phyloP scores from a whole-genome alignment of 2,888 invertebrate genomes.

The Tetanocera ferruginea region DNA sequence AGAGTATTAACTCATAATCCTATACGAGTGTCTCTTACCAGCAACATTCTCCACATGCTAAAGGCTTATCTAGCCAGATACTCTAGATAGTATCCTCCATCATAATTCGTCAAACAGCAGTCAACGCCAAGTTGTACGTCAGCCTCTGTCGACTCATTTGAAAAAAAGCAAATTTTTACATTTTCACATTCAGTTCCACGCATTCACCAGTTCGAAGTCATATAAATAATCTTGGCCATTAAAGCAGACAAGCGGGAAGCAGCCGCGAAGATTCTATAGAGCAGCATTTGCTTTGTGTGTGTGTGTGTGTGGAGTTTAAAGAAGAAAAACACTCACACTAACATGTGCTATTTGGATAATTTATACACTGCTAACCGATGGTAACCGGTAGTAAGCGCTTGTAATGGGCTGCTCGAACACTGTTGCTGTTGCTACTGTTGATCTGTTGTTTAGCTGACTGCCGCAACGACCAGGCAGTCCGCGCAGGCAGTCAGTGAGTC shows the following conservation, averaged over 20 bases:
- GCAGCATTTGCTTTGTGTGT: background rate
- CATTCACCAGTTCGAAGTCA: conserved; percentile 27
- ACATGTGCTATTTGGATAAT: conserved; percentile 10
- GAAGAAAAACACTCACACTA: background rate
- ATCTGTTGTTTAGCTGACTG: background rate
- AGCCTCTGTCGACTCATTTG: background rate
- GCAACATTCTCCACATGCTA: background rate
- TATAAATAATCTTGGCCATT: conserved; percentile 47
- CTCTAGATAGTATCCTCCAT: conserved; percentile 4
- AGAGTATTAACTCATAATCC: conserved; percentile 31
- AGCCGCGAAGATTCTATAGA: conserved; percentile 36
- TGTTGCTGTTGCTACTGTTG: background rate
- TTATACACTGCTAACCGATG: conserved; percentile 34
- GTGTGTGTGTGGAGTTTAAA: background rate
- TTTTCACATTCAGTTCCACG: conserved; percentile 30
- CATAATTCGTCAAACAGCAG: conserved; percentile 31
- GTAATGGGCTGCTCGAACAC: conserved; percentile 6
- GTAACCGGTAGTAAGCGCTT: background rate
- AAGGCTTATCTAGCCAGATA: conserved; percentile 22
- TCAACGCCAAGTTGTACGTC: conserved; percentile 29
- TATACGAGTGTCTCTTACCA: background rate
- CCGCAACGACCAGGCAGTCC: background rate
- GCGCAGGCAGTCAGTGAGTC: too few species aligned
- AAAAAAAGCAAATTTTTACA: conserved; percentile 1
- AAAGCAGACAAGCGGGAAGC: conserved; percentile 31